phyloP scores from a whole-genome alignment of 2,113 vertebrate genomes.

The Ochotona princeps region DNA sequence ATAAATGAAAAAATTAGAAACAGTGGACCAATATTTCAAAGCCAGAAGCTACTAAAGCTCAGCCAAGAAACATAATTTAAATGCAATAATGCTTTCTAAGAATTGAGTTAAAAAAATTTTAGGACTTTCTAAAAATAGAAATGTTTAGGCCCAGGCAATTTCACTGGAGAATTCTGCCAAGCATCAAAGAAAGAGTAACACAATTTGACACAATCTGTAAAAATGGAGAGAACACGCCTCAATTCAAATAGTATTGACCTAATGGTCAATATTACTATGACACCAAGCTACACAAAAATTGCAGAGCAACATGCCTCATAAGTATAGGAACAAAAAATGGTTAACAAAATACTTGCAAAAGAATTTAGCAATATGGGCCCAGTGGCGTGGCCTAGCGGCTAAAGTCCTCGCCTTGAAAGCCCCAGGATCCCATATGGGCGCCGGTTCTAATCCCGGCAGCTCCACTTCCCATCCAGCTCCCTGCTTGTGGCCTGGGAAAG shows the following conservation, averaged over 20 bases:
- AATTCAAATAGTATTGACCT: not conserved
- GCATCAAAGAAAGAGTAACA: slow-evolving; percentile 11
- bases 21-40: not conserved
- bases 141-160: not conserved
- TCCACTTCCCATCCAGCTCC: too few species aligned
- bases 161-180: not conserved
- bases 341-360: not conserved
- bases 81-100: not conserved
- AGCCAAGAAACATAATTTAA: slow-evolving; percentile 3
- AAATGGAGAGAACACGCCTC: not conserved
- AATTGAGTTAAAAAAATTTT: not conserved
- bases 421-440: too few species aligned
- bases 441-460: too few species aligned
- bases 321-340: not conserved
- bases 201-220: not conserved
- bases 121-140: not conserved
- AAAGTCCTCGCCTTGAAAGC: too few species aligned
- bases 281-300: slow-evolving; percentile 18
- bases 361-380: not conserved
- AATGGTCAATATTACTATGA: not conserved
- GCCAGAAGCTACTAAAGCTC: not conserved
- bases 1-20: slow-evolving; percentile 1
- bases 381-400: too few species aligned
- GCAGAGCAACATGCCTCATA: not conserved
- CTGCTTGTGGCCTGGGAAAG: too few species aligned